Conservation (phyloP, 2,113 vertebrate genomes). For the Dasyprocta punctata region DNA sequence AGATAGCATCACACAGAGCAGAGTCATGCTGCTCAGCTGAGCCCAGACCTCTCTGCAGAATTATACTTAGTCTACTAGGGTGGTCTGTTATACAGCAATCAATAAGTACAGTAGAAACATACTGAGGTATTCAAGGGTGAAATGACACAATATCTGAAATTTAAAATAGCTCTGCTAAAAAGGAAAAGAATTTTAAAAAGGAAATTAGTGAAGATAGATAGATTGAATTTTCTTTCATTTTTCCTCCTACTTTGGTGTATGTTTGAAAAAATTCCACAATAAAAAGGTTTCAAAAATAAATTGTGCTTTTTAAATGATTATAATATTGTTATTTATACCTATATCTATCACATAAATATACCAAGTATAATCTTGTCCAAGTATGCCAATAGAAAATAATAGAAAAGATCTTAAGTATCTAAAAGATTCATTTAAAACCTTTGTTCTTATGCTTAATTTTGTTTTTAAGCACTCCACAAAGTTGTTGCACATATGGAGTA, state of each 20-base stretch:
- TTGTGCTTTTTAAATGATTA: not conserved
- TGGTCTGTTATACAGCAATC: not conserved
- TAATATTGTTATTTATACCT: not conserved
- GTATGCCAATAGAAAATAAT: constrained; percentile 11
- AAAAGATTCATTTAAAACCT: constrained; percentile 48
- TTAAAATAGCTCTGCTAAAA: not conserved
- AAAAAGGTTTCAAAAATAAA: constrained; percentile 8
- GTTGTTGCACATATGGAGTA: not conserved
- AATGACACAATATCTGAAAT: not conserved
- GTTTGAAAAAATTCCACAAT: constrained; percentile 36
- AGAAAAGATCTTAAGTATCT: not conserved
- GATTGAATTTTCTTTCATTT: not conserved
- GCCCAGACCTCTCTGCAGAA: not conserved
- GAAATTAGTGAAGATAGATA: not conserved
- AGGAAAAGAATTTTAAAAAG: not conserved
- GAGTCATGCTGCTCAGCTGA: not conserved
- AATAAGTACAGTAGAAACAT: not conserved
- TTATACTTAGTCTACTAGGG: not conserved
- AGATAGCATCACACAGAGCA: not conserved
- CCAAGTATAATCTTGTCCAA: not conserved
- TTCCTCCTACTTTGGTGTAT: not conserved
- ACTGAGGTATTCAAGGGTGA: not conserved
- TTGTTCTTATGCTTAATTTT: constrained; percentile 17
- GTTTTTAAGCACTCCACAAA: not conserved
- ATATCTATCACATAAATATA: not conserved